Evolutionary conservation across 2,797 vertebrate species (phyloP).

Genomic region (Eulemur mongoz): DNA sequence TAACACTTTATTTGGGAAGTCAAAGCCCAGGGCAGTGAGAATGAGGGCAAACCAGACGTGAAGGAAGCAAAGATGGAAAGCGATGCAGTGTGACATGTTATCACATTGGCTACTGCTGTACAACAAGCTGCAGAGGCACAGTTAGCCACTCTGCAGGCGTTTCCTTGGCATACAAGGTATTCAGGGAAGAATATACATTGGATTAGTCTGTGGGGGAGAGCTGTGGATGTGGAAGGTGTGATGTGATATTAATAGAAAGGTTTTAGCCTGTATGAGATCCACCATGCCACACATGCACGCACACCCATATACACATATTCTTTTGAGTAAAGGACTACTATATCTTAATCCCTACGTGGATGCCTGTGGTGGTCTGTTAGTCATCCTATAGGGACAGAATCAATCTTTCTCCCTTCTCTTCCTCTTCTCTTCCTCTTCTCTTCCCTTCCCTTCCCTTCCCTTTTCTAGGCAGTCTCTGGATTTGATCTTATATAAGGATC

Average conservation of each 20-base stretch:
- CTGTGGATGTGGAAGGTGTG: no score
- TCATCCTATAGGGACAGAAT: not conserved
- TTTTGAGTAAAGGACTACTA: not conserved
- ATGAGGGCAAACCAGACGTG: not conserved
- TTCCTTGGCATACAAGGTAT: not conserved
- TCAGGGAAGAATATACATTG: not conserved
- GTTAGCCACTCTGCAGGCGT: rapidly evolving
- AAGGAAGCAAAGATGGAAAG: not conserved
- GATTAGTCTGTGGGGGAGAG: rapidly evolving
- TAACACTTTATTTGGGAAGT: rapidly evolving
- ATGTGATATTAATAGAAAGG: no score
- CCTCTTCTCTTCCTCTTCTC: not conserved
- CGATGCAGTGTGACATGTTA: rapidly evolving
- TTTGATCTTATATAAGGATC: not conserved
- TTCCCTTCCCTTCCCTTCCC: not conserved
- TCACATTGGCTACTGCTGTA: rapidly evolving
- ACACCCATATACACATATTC: not conserved
- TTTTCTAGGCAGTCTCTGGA: not conserved
- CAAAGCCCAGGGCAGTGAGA: not conserved
- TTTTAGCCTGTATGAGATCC: no score
- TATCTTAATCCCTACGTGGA: not conserved
- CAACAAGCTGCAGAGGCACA: no score
- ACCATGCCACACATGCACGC: not conserved
- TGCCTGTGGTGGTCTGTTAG: not conserved
- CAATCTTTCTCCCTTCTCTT: not conserved